Percentiles rank a stretch among this genome's conserved stretches.
Conservation (phyloP, 2,888 invertebrate genomes). For the Seira sanloemensis region DNA sequence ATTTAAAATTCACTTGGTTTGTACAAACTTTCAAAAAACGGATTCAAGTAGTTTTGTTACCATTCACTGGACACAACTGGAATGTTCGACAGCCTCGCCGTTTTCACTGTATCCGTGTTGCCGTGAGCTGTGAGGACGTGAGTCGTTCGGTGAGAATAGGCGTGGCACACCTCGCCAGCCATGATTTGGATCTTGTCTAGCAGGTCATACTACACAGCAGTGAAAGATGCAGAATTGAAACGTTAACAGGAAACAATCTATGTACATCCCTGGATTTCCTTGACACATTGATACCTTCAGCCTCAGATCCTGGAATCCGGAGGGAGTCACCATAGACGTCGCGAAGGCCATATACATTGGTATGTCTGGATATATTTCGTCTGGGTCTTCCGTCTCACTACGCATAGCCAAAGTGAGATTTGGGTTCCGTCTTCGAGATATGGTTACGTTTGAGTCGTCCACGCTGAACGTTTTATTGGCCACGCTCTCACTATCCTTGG, state of each 20-base stretch:
- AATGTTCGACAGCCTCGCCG: slow-evolving; percentile 5
- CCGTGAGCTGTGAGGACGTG: slow-evolving; percentile 46
- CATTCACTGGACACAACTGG: slow-evolving; percentile 37
- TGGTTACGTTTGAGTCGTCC: too few species aligned
- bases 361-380: too few species aligned
- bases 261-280: too few species aligned
- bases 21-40: neutral
- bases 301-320: neutral
- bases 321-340: neutral
- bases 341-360: neutral
- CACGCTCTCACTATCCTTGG: too few species aligned
- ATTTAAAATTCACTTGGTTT: neutral
- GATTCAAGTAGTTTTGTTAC: slow-evolving; percentile 9
- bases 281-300: neutral
- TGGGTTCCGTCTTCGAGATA: too few species aligned
- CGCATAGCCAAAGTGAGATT: too few species aligned
- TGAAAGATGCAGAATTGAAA: neutral
- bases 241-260: neutral
- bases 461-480: too few species aligned
- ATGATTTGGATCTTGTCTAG: slow-evolving; percentile 22
- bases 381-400: too few species aligned
- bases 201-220: neutral
- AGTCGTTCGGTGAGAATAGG: slow-evolving; percentile 29
- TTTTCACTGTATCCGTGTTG: slow-evolving; percentile 35
- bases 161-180: slow-evolving; percentile 26